Percentiles rank a stretch among this genome's conserved stretches.
Evolutionary conservation across 2,888 invertebrate species (phyloP).

Genomic region (Venusia cambrica): DNA sequence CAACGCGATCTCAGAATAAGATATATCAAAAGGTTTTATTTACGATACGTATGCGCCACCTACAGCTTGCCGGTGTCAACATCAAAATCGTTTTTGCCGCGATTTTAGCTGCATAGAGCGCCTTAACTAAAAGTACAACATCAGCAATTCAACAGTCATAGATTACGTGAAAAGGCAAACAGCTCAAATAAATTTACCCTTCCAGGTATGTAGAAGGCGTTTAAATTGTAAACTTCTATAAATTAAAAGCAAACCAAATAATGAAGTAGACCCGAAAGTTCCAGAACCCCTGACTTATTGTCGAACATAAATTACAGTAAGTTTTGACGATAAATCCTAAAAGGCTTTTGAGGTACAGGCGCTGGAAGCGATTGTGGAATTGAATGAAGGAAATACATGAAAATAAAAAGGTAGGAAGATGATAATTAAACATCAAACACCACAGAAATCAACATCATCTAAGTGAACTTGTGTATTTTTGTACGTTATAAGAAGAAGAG

Average conservation of each 20-base stretch:
- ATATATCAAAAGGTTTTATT: too few species aligned
- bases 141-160: constrained; percentile 24
- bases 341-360: constrained; percentile 10
- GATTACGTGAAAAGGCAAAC: constrained; percentile 17
- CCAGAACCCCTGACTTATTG: constrained; percentile 64
- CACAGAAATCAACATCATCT: too few species aligned
- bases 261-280: constrained; percentile 67
- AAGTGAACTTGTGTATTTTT: too few species aligned
- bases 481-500: too few species aligned
- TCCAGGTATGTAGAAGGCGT: constrained; percentile 29
- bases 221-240: constrained; percentile 66
- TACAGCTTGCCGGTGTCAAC: too few species aligned
- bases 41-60: too few species aligned
- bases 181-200: constrained; percentile 26
- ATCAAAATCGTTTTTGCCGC: too few species aligned
- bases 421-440: too few species aligned
- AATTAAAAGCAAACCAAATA: constrained; percentile 72
- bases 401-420: too few species aligned
- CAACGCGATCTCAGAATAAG: too few species aligned
- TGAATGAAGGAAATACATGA: constrained; percentile 10
- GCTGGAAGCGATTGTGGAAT: constrained; percentile 11
- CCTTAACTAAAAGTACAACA: background rate
- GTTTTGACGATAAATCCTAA: constrained; percentile 68
- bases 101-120: background rate
- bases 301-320: constrained; percentile 69